Evolutionary conservation across 92 coral and sea anemone species (phyloP), one percentile per base, ranked within the genome.

Genomic region (Porites divaricata): DNA sequence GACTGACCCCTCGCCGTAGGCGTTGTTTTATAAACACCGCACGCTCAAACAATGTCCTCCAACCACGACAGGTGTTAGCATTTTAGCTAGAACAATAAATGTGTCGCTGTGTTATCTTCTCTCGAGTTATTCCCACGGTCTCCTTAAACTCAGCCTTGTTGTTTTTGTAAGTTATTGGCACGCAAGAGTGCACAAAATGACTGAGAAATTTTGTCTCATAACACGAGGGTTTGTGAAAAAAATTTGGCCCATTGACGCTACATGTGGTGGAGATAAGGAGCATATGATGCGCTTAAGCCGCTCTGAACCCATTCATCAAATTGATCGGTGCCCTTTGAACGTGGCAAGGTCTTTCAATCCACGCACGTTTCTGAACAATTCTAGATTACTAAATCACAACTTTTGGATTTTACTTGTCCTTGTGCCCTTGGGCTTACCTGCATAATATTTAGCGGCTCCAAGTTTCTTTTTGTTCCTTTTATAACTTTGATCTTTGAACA

Each of bases 21-120:
- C 82, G 64, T 63, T 75, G 81, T 84, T 84, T 63, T 84, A 74
- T 84, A 84, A 84, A 84, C 83, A 75, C 24, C 14, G 66, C 22
- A 49, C 35, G 61, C 67, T 57, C 23, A 28, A 74, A 84, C 75
- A 74, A 84, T 66, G 6, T 66, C 26, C 25, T 8, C 52, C 6
- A 56, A 51, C 75, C 63, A 20, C 75, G 82, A 25, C 88, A 84
- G 88, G 88, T 84, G 88, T 84, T 81, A 22, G 45, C 45, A 65
- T 35, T 25, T 74, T 65, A 67, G 65, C 21, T 75, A 49, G 66
- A 50, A 53, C 57, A 75, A 84, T 75, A 21, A 56, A 49, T 45
- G 10, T 65, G 23, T 58, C 48, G 79, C 78, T 58, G 25, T 50
- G 63, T 82, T 78, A 72, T 82, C 45, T 24, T 62, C 86, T 72